A percentile compares a stretch with the other conserved stretches of the same genome.
Conservation (phyloP, 2,888 invertebrate genomes). For the Napeogenes inachia region DNA sequence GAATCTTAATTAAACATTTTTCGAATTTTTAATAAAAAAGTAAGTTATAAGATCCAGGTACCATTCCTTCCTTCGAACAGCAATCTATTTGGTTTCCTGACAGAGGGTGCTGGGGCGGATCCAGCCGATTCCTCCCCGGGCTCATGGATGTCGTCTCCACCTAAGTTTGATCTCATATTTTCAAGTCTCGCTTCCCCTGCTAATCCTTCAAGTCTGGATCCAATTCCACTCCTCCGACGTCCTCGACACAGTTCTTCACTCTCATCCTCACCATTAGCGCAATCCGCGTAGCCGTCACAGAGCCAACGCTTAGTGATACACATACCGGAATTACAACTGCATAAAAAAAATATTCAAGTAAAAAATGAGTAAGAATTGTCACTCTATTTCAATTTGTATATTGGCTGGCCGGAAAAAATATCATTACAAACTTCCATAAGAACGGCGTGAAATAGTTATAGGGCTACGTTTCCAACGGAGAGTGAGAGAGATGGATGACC, state of each 20-base stretch:
- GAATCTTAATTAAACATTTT: background rate
- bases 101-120: conserved; percentile 60
- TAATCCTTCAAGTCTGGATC: background rate
- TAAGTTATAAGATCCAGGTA: background rate
- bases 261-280: conserved; percentile 65
- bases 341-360: conserved; percentile 3
- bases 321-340: conserved; percentile 58
- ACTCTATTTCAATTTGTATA: no score
- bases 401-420: no score
- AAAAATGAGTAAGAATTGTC: no score
- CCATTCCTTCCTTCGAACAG: conserved; percentile 30
- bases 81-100: conserved; percentile 49
- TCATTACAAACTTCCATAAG: no score
- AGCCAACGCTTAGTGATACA: conserved; percentile 66
- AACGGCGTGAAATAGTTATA: no score
- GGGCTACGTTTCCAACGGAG: no score
- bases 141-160: conserved; percentile 34
- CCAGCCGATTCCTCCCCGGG: conserved; percentile 61
- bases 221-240: conserved; percentile 11
- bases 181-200: background rate
- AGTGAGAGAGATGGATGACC: no score
- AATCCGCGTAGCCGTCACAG: conserved; percentile 71
- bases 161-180: conserved; percentile 18
- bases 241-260: conserved; percentile 38
- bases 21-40: background rate